Percentiles rank a stretch among this genome's conserved stretches.
phyloP scores from a whole-genome alignment of 2,888 invertebrate species.

The Amiota minor region DNA sequence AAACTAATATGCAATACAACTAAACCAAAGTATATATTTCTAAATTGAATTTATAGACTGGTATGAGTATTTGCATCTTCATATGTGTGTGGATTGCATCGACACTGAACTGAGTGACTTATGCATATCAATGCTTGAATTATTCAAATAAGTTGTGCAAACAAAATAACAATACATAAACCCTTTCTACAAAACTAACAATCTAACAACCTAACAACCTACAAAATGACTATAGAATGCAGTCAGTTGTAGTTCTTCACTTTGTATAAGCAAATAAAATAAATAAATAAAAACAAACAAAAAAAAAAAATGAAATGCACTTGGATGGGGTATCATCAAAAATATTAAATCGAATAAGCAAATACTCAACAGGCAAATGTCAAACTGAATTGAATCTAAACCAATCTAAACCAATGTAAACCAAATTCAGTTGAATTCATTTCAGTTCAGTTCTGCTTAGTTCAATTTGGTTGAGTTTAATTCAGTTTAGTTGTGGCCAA shows the following conservation, averaged over 20 bases:
- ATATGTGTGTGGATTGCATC: conserved; percentile 38
- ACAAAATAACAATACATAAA: conserved; percentile 45
- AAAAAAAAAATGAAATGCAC: conserved; percentile 29
- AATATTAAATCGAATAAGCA: conserved; percentile 51
- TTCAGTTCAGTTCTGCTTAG: too few relatives aligned
- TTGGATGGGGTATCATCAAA: background rate
- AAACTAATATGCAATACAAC: conserved; percentile 5
- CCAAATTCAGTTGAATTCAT: too few relatives aligned
- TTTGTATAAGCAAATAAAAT: background rate
- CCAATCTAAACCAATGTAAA: too few relatives aligned
- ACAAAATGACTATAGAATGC: conserved; percentile 1
- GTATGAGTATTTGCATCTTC: too few relatives aligned
- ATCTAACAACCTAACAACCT: conserved; percentile 31
- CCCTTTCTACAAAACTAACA: too few relatives aligned
- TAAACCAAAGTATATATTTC: conserved; percentile 32
- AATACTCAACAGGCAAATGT: conserved; percentile 39
- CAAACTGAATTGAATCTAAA: background rate
- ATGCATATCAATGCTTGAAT: conserved; percentile 63
- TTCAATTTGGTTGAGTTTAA: too few relatives aligned
- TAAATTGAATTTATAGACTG: too few relatives aligned
- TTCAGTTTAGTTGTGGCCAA: too few relatives aligned
- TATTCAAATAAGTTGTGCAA: conserved; percentile 56
- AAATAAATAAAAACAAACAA: conserved; percentile 10
- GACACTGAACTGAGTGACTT: conserved; percentile 50
- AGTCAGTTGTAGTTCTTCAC: background rate